Conservation (phyloP, 2,797 vertebrate genomes). For the Myotis planiceps region DNA sequence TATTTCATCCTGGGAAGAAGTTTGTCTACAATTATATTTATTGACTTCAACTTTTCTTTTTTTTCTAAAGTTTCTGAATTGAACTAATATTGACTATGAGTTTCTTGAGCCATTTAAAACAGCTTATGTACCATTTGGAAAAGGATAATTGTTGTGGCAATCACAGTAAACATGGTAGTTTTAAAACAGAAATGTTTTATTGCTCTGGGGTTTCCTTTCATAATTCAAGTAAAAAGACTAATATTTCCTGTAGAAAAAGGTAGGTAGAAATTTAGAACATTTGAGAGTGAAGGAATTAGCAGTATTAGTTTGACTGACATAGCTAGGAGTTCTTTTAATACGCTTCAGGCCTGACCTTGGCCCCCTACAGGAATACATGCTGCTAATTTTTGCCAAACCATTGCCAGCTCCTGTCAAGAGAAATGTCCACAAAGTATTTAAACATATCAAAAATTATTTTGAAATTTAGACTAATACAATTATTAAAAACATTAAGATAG, state of each 20-base stretch:
- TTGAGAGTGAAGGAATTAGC: not conserved
- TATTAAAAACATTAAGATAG: not conserved
- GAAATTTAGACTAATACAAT: not conserved
- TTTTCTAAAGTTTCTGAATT: conserved; percentile 50
- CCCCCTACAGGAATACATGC: not conserved
- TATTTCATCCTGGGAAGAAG: not conserved
- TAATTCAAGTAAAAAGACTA: not conserved
- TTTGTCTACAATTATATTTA: conserved; percentile 11
- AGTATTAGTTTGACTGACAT: not conserved
- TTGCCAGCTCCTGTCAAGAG: not conserved
- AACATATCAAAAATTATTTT: not conserved
- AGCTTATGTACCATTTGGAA: conserved; percentile 61
- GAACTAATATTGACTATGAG: conserved; percentile 59
- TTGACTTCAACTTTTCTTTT: conserved; percentile 61
- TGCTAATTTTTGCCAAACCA: not conserved
- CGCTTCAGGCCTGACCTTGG: not conserved
- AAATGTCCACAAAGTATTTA: conserved; percentile 16
- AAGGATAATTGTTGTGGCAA: conserved; percentile 54
- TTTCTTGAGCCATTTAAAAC: conserved; percentile 59
- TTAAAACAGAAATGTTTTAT: not conserved
- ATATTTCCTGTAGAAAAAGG: not conserved
- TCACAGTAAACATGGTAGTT: not conserved
- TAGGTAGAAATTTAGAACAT: not conserved
- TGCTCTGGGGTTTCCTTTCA: not conserved
- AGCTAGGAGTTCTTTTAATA: not conserved